Percentiles rank a stretch among this genome's conserved stretches.
phyloP scores from a whole-genome alignment of 2,113 vertebrate genomes.

The Mastomys coucha region DNA sequence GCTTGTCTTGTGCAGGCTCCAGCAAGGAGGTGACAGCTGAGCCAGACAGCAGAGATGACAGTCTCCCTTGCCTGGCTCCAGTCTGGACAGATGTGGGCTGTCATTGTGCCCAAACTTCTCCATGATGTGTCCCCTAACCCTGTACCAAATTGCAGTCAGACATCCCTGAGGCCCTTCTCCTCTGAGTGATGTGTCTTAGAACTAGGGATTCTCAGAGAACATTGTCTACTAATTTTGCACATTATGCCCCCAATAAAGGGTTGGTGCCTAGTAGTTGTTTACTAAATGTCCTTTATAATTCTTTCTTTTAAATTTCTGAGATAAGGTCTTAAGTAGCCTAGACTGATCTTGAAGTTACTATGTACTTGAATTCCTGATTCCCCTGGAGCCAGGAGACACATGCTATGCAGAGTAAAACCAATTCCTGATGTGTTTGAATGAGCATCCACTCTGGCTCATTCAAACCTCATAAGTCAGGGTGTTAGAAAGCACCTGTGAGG shows the following conservation, averaged over 20 bases:
- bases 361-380: neutral
- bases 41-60: neutral
- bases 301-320: neutral
- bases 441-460: neutral
- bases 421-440: neutral
- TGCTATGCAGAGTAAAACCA: accelerated
- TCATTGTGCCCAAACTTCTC: neutral
- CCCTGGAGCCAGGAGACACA: accelerated
- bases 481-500: neutral
- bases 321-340: neutral
- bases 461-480: accelerated
- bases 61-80: accelerated
- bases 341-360: neutral
- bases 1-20: neutral
- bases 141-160: no score
- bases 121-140: no score
- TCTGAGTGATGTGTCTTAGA: neutral
- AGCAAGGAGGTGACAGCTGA: conserved; percentile 14
- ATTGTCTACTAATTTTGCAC: neutral
- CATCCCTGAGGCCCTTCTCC: neutral
- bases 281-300: neutral
- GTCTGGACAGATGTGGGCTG: neutral
- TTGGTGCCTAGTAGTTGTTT: neutral
- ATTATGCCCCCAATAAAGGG: no score
- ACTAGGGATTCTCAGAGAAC: neutral